Evolutionary conservation across 2,888 invertebrate species (phyloP).

Genomic region (Leptarthrus brevirostris): DNA sequence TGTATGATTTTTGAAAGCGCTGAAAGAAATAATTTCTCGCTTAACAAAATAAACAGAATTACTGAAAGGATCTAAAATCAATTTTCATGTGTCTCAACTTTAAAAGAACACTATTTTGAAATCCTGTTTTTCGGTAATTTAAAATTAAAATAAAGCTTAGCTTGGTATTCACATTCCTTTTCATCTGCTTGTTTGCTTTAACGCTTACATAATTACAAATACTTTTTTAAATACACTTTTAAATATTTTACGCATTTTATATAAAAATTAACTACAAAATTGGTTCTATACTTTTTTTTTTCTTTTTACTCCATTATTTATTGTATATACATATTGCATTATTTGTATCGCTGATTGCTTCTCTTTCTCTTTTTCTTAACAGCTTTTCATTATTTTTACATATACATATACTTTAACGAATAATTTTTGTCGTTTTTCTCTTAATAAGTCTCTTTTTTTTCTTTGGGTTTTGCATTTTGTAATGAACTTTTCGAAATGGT

Average conservation of each 20-base stretch:
- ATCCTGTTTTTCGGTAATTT: too few species aligned
- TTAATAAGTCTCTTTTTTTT: slow-evolving; percentile 2
- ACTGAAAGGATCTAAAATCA: too few species aligned
- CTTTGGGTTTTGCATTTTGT: not conserved
- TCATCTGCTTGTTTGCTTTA: slow-evolving; percentile 3
- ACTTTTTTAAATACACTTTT: slow-evolving; percentile 42
- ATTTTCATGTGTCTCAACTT: too few species aligned
- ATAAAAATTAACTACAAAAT: slow-evolving; percentile 57
- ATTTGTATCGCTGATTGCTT: slow-evolving; percentile 53
- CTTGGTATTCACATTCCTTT: slow-evolving; percentile 7
- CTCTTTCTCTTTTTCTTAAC: too few species aligned
- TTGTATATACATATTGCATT: slow-evolving; percentile 49
- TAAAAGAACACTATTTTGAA: too few species aligned
- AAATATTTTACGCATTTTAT: slow-evolving; percentile 40
- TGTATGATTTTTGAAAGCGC: not conserved
- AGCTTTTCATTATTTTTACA: slow-evolving; percentile 21
- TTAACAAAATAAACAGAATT: not conserved
- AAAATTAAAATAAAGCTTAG: slow-evolving; percentile 22
- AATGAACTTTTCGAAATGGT: not conserved
- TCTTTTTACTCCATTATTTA: slow-evolving; percentile 49
- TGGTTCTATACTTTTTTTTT: slow-evolving; percentile 59
- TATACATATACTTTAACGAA: slow-evolving; percentile 4
- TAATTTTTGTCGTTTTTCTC: not conserved
- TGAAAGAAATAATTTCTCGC: not conserved
- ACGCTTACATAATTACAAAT: slow-evolving; percentile 40